Conservation (phyloP, 2,797 vertebrate genomes). For the Sebastiscus tertius region DNA sequence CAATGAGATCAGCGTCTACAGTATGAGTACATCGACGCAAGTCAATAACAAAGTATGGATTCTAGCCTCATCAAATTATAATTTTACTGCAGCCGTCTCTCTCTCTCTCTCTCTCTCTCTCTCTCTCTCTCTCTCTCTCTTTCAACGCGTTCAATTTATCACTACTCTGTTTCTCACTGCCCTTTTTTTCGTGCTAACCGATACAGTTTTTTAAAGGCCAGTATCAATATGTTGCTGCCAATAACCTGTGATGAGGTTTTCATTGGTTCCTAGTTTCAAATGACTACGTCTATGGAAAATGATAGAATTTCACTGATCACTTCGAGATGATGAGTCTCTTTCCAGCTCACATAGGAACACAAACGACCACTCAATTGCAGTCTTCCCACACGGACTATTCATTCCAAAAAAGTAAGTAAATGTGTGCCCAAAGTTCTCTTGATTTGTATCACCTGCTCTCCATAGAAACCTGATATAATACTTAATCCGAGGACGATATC, state of each 20-base stretch:
- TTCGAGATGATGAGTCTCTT: not conserved
- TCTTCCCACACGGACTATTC: not conserved
- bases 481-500: not conserved
- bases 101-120: conserved; percentile 36
- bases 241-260: not conserved
- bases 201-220: not conserved
- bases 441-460: not conserved
- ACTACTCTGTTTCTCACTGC: conserved; percentile 1
- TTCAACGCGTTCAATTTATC: conserved; percentile 7
- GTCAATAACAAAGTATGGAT: conserved; percentile 68
- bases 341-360: not conserved
- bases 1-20: conserved; percentile 66
- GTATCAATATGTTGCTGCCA: not conserved
- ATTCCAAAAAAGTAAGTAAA: not conserved
- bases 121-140: conserved; percentile 35
- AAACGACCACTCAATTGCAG: not conserved
- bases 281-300: not conserved
- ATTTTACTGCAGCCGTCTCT: conserved; percentile 57
- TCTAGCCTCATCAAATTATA: conserved; percentile 67
- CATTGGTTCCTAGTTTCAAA: conserved; percentile 1
- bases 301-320: not conserved
- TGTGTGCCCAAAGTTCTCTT: not conserved
- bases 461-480: conserved; percentile 11
- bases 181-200: not conserved
- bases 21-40: conserved; percentile 59